These are phyloP conservation scores for Jordanella pulchra DNA, from an alignment of 2,797 vertebrate genomes.

Conservation along the genomic window DNA sequence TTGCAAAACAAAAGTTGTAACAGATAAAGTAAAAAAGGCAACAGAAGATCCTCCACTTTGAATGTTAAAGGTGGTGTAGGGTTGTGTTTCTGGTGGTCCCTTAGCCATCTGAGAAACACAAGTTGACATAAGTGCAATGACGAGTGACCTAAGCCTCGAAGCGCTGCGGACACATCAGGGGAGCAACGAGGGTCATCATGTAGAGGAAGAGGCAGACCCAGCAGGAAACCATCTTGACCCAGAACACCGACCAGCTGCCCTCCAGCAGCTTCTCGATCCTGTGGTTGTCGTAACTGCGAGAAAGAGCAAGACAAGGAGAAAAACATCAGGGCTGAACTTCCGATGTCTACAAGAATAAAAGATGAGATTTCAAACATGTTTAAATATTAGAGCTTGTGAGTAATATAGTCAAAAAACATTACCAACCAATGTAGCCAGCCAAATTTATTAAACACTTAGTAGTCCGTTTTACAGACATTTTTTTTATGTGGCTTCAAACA, in stretches of 20 bases:
- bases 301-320: not conserved
- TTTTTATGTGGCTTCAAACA: no score
- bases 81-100: conserved; percentile 62
- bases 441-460: no score
- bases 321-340: not conserved
- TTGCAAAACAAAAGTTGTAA: conserved; percentile 59
- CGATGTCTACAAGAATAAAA: not conserved
- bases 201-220: conserved; percentile 93
- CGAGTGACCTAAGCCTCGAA: conserved; percentile 83
- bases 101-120: conserved; percentile 29
- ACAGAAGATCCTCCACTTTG: conserved; percentile 57
- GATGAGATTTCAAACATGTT: not conserved
- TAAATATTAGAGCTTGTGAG: not conserved
- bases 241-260: conserved; percentile 93
- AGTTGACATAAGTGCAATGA: conserved; percentile 10
- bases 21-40: conserved; percentile 67
- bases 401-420: not conserved
- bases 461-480: no score
- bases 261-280: conserved; percentile 91
- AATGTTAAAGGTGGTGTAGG: conserved; percentile 57
- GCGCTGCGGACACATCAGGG: conserved; percentile 88
- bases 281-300: conserved; percentile 86
- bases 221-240: conserved; percentile 96
- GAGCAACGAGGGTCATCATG: conserved; percentile 88
- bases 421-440: no score